Evolutionary conservation across 2,888 invertebrate genomes (phyloP).

Genomic region (Metellina segmentata): DNA sequence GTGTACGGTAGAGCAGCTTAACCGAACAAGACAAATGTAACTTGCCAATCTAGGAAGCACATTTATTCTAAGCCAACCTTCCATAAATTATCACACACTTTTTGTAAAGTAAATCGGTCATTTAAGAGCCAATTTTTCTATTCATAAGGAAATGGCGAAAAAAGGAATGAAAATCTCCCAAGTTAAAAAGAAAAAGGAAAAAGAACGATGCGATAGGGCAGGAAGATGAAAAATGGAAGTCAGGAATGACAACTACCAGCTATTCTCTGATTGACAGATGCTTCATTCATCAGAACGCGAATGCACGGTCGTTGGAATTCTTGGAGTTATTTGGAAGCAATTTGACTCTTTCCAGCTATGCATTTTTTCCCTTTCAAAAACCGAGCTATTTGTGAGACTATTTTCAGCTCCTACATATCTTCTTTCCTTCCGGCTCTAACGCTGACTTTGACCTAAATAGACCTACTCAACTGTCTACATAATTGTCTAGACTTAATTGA

Average conservation of each 20-base stretch:
- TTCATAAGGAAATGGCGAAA: neutral
- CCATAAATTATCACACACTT: too few species aligned
- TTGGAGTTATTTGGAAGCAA: constrained; percentile 21
- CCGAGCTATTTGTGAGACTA: constrained; percentile 11
- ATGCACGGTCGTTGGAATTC: constrained; percentile 46
- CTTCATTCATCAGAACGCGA: constrained; percentile 29
- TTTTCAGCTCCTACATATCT: constrained; percentile 16
- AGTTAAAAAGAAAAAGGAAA: neutral
- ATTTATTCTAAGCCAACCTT: too few species aligned
- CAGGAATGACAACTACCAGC: constrained; percentile 38
- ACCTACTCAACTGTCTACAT: neutral
- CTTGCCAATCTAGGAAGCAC: too few species aligned
- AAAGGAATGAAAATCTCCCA: neutral
- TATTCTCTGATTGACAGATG: constrained; percentile 34
- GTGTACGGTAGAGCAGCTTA: too few species aligned
- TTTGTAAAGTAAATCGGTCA: neutral
- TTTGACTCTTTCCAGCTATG: constrained; percentile 19
- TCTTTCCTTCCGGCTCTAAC: neutral
- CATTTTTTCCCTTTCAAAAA: constrained; percentile 22
- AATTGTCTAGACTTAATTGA: neutral
- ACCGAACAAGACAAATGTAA: too few species aligned
- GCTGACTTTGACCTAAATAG: constrained; percentile 21
- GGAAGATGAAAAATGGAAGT: constrained; percentile 31
- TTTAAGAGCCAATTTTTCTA: neutral
- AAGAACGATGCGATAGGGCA: neutral